Evolutionary conservation across 2,797 vertebrate genomes (phyloP).

Genomic region (Hypotaenidia okinawae): DNA sequence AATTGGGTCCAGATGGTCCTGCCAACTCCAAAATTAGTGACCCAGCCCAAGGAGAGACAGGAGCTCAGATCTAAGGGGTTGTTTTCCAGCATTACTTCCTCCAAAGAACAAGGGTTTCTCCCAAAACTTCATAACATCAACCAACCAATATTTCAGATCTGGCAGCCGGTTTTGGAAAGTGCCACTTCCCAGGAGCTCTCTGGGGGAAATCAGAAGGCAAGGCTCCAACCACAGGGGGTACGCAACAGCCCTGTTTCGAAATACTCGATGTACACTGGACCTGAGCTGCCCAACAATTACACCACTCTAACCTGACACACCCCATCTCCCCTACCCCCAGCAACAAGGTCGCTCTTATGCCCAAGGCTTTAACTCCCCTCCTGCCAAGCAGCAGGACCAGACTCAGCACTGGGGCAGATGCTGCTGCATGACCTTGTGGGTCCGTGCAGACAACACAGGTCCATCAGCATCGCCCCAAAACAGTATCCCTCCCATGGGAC

Average conservation of each 20-base stretch:
- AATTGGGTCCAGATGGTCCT: neutral
- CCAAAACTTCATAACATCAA: neutral
- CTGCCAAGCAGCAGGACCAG: neutral
- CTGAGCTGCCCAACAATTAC: neutral
- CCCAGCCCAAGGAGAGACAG: neutral
- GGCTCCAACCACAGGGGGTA: accelerated
- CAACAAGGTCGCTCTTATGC: accelerated
- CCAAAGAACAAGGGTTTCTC: neutral
- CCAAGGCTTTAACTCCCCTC: neutral
- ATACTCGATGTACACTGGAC: accelerated
- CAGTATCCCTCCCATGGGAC: neutral
- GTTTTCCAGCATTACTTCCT: neutral
- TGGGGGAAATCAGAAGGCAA: neutral
- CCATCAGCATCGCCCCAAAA: neutral
- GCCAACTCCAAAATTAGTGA: neutral
- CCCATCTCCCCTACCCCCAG: neutral
- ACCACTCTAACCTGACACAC: neutral
- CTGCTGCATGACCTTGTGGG: neutral
- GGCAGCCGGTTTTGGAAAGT: neutral
- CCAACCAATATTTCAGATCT: neutral
- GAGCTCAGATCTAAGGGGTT: neutral
- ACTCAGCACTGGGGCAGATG: neutral
- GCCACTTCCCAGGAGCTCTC: neutral
- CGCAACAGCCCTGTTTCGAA: neutral
- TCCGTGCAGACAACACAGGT: accelerated